These are phyloP conservation scores for Setophaga coronata DNA, from an alignment of 2,113 vertebrate species.

Conservation along the genomic window DNA sequence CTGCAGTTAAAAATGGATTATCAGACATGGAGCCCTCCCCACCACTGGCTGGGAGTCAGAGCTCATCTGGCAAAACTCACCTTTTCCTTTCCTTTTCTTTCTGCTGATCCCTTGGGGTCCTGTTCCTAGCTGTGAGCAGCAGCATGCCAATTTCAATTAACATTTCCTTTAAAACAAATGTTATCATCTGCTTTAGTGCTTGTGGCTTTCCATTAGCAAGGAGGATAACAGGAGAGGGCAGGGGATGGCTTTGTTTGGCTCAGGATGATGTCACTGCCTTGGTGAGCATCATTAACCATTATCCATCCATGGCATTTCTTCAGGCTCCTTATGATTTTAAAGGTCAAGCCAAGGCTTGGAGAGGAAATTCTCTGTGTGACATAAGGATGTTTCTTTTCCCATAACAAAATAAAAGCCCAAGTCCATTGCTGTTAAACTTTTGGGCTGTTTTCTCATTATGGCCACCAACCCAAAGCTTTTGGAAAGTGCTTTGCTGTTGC, in stretches of 20 bases:
- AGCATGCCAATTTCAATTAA: slow-evolving; percentile 52
- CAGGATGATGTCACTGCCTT: not conserved
- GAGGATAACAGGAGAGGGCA: not conserved
- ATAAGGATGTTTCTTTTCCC: not conserved
- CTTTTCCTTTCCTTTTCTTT: not conserved
- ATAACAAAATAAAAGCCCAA: not conserved
- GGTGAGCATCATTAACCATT: not conserved
- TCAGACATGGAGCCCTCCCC: not conserved
- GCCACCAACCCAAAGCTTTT: not conserved
- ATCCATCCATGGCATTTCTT: not conserved
- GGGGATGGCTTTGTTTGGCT: not conserved
- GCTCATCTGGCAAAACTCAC: not conserved
- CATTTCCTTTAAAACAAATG: slow-evolving; percentile 40
- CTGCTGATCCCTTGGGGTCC: not conserved
- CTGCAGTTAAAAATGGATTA: slow-evolving; percentile 5
- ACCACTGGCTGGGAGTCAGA: not conserved
- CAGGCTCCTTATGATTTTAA: not conserved
- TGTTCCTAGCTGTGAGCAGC: not conserved
- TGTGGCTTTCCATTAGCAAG: not conserved
- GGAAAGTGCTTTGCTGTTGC: not conserved
- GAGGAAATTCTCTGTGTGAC: not conserved
- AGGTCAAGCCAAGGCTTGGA: not conserved
- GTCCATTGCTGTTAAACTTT: not conserved
- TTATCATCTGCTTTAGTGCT: slow-evolving; percentile 15
- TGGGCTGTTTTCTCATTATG: not conserved